Conservation (phyloP, 2,888 invertebrate species). For the Athalia cordata region DNA sequence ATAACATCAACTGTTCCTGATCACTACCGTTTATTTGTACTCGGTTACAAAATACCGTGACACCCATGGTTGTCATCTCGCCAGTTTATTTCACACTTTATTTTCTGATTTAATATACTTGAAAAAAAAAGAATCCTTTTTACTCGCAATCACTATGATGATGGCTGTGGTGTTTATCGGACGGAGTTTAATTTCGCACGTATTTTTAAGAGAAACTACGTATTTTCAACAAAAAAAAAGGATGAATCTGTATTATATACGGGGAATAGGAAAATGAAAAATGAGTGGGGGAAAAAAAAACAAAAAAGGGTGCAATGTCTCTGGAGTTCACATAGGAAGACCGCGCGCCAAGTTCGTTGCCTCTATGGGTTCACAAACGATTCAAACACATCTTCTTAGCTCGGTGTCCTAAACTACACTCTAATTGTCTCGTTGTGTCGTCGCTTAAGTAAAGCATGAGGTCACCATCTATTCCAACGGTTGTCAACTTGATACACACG, state of each 20-base stretch:
- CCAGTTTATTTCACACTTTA: not conserved
- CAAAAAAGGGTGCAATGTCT: not conserved
- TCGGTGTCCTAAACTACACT: conserved; percentile 53
- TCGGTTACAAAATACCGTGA: conserved; percentile 68
- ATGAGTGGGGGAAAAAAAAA: not conserved
- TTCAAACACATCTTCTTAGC: conserved; percentile 40
- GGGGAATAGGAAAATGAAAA: not conserved
- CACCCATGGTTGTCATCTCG: conserved; percentile 70
- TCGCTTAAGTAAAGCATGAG: conserved; percentile 65
- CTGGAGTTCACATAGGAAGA: conserved; percentile 15
- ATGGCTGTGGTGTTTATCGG: not conserved
- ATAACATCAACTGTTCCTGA: conserved; percentile 68
- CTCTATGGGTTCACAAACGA: conserved; percentile 21
- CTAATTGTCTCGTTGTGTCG: conserved; percentile 63
- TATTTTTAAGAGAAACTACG: not conserved
- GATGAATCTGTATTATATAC: not conserved
- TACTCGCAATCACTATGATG: no score
- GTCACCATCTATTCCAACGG: conserved; percentile 61
- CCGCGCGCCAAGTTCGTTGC: conserved; percentile 7
- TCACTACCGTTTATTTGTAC: conserved; percentile 61
- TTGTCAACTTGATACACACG: conserved; percentile 39
- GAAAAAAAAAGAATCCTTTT: not conserved
- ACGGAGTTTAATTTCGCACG: conserved; percentile 1
- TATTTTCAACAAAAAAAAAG: not conserved
- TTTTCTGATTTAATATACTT: not conserved